Evolutionary conservation across 2,888 invertebrate genomes (phyloP).

Genomic region (Philereme vetulata): DNA sequence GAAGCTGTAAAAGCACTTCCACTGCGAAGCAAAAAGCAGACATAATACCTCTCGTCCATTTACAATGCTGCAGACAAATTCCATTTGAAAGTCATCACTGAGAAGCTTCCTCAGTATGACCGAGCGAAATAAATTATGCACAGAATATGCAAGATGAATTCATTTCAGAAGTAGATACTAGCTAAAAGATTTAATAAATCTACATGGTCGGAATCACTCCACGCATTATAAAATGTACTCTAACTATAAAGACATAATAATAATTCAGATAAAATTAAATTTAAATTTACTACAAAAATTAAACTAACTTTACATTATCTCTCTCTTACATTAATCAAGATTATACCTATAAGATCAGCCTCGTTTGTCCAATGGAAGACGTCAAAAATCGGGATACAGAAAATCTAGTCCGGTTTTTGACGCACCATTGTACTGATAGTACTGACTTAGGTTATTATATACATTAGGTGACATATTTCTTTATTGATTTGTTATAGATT

Average conservation of each 20-base stretch:
- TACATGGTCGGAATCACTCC: not conserved
- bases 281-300: no score
- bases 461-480: no score
- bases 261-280: no score
- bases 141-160: slow-evolving; percentile 26
- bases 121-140: slow-evolving; percentile 29
- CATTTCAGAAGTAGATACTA: slow-evolving; percentile 3
- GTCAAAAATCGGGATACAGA: no score
- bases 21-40: slow-evolving; percentile 19
- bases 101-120: slow-evolving; percentile 8
- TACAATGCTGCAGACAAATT: slow-evolving; percentile 16
- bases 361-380: no score
- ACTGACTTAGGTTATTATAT: no score
- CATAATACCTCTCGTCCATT: slow-evolving; percentile 14
- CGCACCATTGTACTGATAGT: no score
- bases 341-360: no score
- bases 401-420: no score
- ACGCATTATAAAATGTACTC: slow-evolving; percentile 9
- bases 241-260: not conserved
- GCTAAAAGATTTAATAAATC: slow-evolving; percentile 23
- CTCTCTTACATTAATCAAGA: no score
- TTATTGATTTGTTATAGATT: no score
- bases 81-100: slow-evolving; percentile 24
- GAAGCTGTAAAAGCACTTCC: slow-evolving; percentile 20
- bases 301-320: no score